Evolutionary conservation across 2,797 vertebrate genomes (phyloP), one percentile per base, ranked within the genome.

Genomic region (Rhyacichthys aspro): DNA sequence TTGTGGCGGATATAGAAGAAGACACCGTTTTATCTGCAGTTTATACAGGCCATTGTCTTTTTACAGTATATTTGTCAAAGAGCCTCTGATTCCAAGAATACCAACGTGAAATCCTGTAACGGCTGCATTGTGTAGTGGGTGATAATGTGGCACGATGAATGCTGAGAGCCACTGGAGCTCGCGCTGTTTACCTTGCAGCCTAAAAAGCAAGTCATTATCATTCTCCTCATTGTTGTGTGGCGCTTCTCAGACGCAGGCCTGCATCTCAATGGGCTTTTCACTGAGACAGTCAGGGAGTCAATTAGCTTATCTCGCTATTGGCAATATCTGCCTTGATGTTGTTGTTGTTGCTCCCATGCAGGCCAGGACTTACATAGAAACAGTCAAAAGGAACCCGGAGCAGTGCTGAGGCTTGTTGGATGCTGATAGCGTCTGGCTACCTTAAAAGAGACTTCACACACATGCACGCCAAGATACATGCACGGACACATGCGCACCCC

Each of bases 241-340:
- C 8, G 49, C 66, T 70, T 65, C 62, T 79, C 75, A 75, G 76
- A 77, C 8, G 12, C 55, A 0, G 43, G n/a, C 54, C 69, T 78
- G 85, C 71, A 86, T 90, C 76, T 86, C 79, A 85, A 84, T 81
- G 46, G 72, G 70, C 48, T 74, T 78, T 79, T 83, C 76, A 75
- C 77, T 81, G 71, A 85, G 78, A 83, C 77, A 52, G 77, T 72
- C 55, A 1, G 63, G 62, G 77, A 81, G 80, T 85, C 85, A 81
- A 74, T 87, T 77, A 83, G 72, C 81, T 84, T 83, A 88, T 86
- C 86, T 80, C 54, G 54, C 72, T 42, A 53, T 49, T 59, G 60
- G 53, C 63, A 43, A 75, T 68, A 77, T 76, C 78, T 71, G 63
- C 69, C 59, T 74, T 78, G 63, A 74, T 71, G 77, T 43, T 60